These are phyloP conservation scores for Acanthisitta chloris DNA, from an alignment of 2,113 vertebrate genomes.

Conservation along the genomic window DNA sequence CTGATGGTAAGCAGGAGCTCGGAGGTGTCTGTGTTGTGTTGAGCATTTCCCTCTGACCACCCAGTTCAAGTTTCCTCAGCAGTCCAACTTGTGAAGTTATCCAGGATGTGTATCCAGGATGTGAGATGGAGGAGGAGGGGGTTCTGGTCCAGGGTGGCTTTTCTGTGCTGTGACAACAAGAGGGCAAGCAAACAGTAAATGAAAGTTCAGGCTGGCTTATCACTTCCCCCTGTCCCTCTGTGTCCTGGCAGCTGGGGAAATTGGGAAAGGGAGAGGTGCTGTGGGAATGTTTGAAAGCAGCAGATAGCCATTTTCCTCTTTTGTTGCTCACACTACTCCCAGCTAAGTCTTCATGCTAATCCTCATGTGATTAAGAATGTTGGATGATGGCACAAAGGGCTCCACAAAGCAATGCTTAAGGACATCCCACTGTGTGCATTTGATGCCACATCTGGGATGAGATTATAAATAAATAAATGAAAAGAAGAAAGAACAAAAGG, in stretches of 20 bases:
- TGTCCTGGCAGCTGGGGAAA: background rate
- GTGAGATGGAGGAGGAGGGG: background rate
- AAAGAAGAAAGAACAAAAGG: background rate
- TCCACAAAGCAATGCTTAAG: background rate
- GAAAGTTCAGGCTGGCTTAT: background rate
- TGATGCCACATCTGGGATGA: constrained; percentile 1
- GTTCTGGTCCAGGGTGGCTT: background rate
- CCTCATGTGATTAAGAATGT: background rate
- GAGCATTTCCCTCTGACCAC: background rate
- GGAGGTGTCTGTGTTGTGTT: background rate
- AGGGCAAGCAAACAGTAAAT: background rate
- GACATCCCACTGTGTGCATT: background rate
- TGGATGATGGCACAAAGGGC: background rate
- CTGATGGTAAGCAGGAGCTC: background rate
- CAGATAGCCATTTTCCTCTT: background rate
- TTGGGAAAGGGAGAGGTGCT: background rate
- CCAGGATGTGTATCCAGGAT: background rate
- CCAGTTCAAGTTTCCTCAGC: background rate
- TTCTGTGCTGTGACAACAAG: background rate
- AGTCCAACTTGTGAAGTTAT: background rate
- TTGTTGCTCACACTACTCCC: background rate
- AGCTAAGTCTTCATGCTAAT: background rate
- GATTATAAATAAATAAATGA: background rate
- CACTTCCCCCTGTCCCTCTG: background rate
- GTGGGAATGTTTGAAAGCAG: background rate